Evolutionary conservation across 2,113 vertebrate genomes (phyloP), one percentile per base, ranked within the genome.

Genomic region (Bos javanicus): DNA sequence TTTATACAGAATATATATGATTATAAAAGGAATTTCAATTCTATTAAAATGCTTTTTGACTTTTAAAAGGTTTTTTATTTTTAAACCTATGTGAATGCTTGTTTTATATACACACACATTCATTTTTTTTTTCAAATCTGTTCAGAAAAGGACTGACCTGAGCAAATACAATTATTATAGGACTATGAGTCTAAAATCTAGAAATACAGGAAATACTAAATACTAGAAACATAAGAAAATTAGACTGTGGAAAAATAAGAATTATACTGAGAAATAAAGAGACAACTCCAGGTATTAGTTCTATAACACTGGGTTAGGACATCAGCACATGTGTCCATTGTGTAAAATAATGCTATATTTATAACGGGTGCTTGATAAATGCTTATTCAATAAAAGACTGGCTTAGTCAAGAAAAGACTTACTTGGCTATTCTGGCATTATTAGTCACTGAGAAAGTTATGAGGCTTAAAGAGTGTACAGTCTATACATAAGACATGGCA

Each of bases 211-310:
- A 91, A 87, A 93, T 36, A 3, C n/a, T 12, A 71, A 71, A 71
- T 15, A 84, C 43, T 92, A 64, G 50, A 9, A 95, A 94, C 30
- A 91, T 28, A 90, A 23, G 67, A 91, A 87, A 93, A 67, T 16
- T 26, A 83, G 46, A 84, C 4, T 26, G 4, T 76, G 50, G 33
- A 78, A 87, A 92, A 96, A 80, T 84, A 95, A 84, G 11, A 54
- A 87, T 87, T 91, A 60, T 46, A 94, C 78, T 90, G 46, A 84
- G 16, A 90, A 92, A 90, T 39, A 92, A 97, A 95, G 95, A 30
- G 28, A 39, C 23, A 97, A 56, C 11, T 71, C 48, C 3, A 97
- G 43, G 30, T 64, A 78, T 59, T 88, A 94, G 57, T 84, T 87
- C 62, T 50, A 30, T 12, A 52, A 82, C 43, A 96, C 52, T 56